Percentiles rank a stretch among this genome's conserved stretches.
Evolutionary conservation across 35 echinoderm and acorn worm genomes (phyloP).

Genomic region (Heliocidaris tuberculata): DNA sequence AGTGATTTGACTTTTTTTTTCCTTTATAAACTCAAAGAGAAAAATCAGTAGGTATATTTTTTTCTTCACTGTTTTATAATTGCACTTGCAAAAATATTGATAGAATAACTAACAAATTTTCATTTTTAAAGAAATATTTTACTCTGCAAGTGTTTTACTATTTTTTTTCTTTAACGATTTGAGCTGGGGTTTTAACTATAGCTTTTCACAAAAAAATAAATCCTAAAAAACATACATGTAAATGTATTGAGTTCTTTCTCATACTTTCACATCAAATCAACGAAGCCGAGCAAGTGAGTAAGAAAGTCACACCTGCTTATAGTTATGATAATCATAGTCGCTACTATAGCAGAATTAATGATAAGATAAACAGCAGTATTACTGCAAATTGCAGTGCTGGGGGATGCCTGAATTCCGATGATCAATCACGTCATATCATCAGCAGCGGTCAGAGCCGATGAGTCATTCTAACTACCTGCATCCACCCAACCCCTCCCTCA

Average conservation of each 20-base stretch:
- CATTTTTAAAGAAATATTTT: too few species aligned
- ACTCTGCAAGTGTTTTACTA: too few species aligned
- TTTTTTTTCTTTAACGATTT: too few species aligned
- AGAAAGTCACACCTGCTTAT: not conserved
- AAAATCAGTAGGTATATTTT: too few species aligned
- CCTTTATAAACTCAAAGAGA: too few species aligned
- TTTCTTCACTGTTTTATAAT: too few species aligned
- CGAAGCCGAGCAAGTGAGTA: not conserved
- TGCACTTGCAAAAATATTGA: too few species aligned
- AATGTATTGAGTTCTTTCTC: not conserved
- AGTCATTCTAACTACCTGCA: not conserved
- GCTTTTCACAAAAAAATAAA: too few species aligned
- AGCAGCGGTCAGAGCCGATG: not conserved
- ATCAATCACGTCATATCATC: conserved; percentile 30
- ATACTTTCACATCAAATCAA: not conserved
- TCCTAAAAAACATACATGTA: not conserved
- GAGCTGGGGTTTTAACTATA: too few species aligned
- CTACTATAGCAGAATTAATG: conserved; percentile 43
- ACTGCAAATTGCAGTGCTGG: not conserved
- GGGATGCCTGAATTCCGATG: conserved; percentile 6
- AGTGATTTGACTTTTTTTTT: too few species aligned
- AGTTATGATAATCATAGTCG: conserved; percentile 23
- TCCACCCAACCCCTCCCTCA: not conserved
- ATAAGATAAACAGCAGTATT: conserved; percentile 46
- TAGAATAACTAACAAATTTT: too few species aligned